Conservation (phyloP, 2,113 vertebrate species). For the Copsychus sechellarum region DNA sequence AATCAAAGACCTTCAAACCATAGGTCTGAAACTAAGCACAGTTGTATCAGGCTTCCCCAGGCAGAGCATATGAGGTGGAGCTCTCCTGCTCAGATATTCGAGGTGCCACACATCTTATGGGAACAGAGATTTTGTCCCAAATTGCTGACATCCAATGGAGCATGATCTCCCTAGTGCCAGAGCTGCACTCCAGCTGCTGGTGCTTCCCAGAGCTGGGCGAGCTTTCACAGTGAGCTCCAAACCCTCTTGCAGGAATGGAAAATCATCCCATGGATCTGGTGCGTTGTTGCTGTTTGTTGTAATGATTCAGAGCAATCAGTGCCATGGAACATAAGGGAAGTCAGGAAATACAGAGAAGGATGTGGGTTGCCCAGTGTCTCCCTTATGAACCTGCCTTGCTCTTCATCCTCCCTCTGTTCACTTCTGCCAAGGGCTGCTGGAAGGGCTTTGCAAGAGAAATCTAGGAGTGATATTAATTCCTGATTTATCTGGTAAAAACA, state of each 20-base stretch:
- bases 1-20: background rate
- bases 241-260: background rate
- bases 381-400: background rate
- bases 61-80: rapidly evolving
- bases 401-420: background rate
- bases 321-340: background rate
- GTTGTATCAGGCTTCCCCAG: background rate
- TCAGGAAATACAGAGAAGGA: background rate
- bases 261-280: background rate
- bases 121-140: background rate
- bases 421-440: background rate
- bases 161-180: rapidly evolving
- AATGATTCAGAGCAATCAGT: background rate
- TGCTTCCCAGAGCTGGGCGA: background rate
- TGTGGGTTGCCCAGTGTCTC: background rate
- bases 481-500: background rate
- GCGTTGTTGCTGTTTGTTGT: background rate
- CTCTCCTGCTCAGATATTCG: background rate
- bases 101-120: background rate
- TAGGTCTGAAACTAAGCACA: background rate
- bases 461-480: background rate
- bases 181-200: background rate
- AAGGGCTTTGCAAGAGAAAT: background rate
- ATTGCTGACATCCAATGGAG: rapidly evolving
- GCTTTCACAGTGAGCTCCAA: background rate